These are phyloP conservation scores for Agrotis puta DNA, from an alignment of 2,888 invertebrate species.

Conservation along the genomic window DNA sequence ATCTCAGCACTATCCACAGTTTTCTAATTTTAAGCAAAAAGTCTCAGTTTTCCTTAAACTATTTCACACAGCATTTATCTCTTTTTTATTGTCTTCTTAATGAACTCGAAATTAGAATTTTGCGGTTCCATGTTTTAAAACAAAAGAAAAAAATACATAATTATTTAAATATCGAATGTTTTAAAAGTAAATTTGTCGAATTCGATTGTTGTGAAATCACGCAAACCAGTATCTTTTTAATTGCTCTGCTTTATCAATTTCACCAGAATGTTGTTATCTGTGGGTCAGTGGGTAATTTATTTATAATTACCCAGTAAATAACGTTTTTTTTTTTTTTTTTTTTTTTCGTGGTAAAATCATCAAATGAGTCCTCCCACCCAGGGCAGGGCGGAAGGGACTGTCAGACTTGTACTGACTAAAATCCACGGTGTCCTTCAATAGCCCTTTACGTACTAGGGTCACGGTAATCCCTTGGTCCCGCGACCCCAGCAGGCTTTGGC, in stretches of 20 bases:
- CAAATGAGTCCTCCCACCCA: no score
- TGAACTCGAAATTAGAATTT: background rate
- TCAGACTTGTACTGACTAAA: no score
- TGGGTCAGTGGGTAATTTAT: slow-evolving; percentile 41
- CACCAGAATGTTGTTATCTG: slow-evolving; percentile 38
- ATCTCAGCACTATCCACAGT: background rate
- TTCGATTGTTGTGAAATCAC: slow-evolving; percentile 21
- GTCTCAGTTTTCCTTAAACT: slow-evolving; percentile 38
- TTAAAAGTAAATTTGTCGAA: background rate
- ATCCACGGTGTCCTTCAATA: no score
- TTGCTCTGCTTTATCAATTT: slow-evolving; percentile 43
- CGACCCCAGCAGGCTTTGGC: no score
- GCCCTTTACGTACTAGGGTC: no score
- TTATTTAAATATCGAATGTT: background rate
- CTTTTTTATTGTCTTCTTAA: background rate
- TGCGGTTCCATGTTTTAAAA: background rate
- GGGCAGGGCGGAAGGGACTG: no score
- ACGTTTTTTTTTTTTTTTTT: no score
- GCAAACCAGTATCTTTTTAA: slow-evolving; percentile 24
- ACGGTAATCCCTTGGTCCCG: no score
- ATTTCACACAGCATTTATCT: background rate
- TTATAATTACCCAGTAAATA: slow-evolving; percentile 37
- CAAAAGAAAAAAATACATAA: background rate
- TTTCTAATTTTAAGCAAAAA: background rate
- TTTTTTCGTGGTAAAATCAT: no score